phyloP scores from a whole-genome alignment of 2,113 vertebrate genomes.

The Anser cygnoides region DNA sequence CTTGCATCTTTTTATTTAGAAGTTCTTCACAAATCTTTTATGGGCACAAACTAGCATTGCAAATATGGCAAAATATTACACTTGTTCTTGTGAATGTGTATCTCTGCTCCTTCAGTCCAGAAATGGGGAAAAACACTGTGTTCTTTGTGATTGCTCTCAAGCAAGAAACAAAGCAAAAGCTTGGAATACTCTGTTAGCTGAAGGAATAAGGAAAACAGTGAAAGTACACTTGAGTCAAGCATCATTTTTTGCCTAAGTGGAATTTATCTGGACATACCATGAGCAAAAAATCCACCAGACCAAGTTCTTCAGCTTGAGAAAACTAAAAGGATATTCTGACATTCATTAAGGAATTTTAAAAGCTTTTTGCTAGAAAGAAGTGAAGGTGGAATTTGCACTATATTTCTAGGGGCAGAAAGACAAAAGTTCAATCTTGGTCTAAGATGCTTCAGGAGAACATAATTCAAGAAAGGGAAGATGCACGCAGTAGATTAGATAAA shows the following conservation, averaged over 20 bases:
- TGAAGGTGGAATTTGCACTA: neutral
- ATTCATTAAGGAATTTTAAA: neutral
- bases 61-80: neutral
- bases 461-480: neutral
- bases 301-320: neutral
- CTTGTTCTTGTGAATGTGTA: neutral
- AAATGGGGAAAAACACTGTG: neutral
- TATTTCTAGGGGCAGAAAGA: neutral
- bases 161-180: neutral
- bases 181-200: neutral
- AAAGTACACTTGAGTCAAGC: accelerated
- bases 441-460: neutral
- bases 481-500: neutral
- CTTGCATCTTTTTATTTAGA: neutral
- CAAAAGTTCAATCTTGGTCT: neutral
- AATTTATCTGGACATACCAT: neutral
- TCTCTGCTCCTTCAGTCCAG: neutral
- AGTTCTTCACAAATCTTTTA: neutral
- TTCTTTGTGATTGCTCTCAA: neutral
- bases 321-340: neutral
- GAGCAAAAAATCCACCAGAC: neutral
- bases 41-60: neutral
- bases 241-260: neutral
- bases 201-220: neutral
- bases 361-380: neutral